phyloP scores from a whole-genome alignment of 2,888 invertebrate species.

The Pharmacophagus antenor region DNA sequence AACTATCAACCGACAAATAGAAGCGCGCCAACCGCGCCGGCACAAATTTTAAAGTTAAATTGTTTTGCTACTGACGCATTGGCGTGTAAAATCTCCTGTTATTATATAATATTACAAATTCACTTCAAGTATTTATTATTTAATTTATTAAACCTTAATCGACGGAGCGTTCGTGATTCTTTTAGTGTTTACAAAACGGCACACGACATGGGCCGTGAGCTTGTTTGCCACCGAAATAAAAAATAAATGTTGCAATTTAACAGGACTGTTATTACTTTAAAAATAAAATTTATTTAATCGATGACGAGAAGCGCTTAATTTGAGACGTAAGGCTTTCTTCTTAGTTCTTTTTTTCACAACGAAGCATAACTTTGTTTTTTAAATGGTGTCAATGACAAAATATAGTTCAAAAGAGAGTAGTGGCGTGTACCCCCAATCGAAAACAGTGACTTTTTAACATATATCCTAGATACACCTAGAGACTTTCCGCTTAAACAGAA shows the following conservation, averaged over 20 bases:
- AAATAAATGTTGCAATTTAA: too few species aligned
- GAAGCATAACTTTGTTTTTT: not conserved
- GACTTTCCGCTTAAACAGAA: not conserved
- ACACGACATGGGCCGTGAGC: too few species aligned
- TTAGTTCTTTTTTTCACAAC: too few species aligned
- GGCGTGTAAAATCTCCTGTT: slow-evolving; percentile 18
- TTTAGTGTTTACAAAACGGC: not conserved
- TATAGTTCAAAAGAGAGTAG: not conserved
- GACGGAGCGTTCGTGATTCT: not conserved
- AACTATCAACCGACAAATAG: slow-evolving; percentile 26
- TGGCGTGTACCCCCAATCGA: too few species aligned
- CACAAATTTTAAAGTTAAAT: slow-evolving; percentile 24
- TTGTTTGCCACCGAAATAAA: too few species aligned
- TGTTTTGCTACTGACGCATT: slow-evolving; percentile 22
- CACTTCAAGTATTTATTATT: not conserved
- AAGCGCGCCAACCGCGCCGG: slow-evolving; percentile 7
- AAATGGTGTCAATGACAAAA: not conserved
- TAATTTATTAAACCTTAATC: not conserved
- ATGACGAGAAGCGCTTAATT: too few species aligned
- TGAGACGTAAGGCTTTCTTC: too few species aligned
- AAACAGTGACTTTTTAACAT: too few species aligned
- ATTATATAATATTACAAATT: slow-evolving; percentile 1
- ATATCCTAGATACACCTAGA: not conserved
- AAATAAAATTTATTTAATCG: too few species aligned
- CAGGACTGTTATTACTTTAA: too few species aligned